A percentile compares a stretch with the other conserved stretches of the same genome.
phyloP scores from a whole-genome alignment of 2,888 invertebrate species.

The Schizotus pectinicornis region DNA sequence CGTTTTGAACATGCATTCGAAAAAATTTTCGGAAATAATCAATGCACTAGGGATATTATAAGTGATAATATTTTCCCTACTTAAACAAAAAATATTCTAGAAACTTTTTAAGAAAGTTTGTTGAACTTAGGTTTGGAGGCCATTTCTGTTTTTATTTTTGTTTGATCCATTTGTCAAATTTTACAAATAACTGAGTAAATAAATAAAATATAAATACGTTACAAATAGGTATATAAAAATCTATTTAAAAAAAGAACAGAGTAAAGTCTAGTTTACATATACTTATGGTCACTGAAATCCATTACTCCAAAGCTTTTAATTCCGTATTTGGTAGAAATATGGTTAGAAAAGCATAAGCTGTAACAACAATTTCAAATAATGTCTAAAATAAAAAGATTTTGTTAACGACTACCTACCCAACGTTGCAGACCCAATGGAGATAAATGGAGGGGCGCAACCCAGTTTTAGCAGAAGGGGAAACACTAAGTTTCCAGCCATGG shows the following conservation, averaged over 20 bases:
- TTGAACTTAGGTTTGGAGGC: too few relatives aligned
- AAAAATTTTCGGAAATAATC: too few relatives aligned
- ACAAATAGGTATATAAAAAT: too few relatives aligned
- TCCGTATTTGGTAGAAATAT: constrained; percentile 41
- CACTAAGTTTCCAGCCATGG: constrained; percentile 70
- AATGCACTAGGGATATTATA: too few relatives aligned
- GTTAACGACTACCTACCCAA: constrained; percentile 23
- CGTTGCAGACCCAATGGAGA: constrained; percentile 61
- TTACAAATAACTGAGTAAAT: background rate
- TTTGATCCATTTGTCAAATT: background rate
- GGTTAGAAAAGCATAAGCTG: constrained; percentile 33
- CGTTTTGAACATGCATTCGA: too few relatives aligned
- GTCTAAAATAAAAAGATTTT: constrained; percentile 17
- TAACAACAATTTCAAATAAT: background rate
- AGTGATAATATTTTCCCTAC: too few relatives aligned
- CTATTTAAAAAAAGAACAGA: too few relatives aligned
- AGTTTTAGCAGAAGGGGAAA: constrained; percentile 71
- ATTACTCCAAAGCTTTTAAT: constrained; percentile 31
- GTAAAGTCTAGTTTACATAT: too few relatives aligned
- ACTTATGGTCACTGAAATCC: background rate
- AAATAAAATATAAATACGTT: too few relatives aligned
- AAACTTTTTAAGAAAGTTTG: too few relatives aligned
- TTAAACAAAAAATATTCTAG: too few relatives aligned
- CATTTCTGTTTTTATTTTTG: too few relatives aligned
- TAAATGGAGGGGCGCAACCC: constrained; percentile 75